Evolutionary conservation across 1,140 invertebrate genomes (phyloP).

Genomic region (Neodiprion virginianus): DNA sequence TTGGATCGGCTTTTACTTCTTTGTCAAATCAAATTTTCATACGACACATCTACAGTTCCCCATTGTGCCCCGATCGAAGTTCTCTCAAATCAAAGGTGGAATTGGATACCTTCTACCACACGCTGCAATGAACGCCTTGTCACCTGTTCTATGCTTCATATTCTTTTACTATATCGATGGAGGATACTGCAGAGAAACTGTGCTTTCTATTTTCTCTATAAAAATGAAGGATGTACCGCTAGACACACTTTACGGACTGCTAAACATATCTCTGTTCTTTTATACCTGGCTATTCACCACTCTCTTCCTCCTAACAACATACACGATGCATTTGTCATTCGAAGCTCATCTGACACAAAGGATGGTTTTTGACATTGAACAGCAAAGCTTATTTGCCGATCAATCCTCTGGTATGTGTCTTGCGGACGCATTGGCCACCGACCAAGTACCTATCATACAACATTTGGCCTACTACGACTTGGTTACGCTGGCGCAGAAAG

Average conservation of each 20-base stretch:
- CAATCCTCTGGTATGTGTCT: slow-evolving; percentile 53
- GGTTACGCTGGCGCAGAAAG: slow-evolving; percentile 67
- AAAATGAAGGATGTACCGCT: slow-evolving; percentile 59
- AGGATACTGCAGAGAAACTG: slow-evolving; percentile 46
- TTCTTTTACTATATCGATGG: slow-evolving; percentile 67
- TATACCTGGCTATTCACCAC: slow-evolving; percentile 73
- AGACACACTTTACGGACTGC: slow-evolving; percentile 61
- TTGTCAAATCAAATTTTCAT: slow-evolving; percentile 63
- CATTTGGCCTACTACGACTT: slow-evolving; percentile 76
- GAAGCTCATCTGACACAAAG: slow-evolving; percentile 74
- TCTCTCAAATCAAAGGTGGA: slow-evolving; percentile 67
- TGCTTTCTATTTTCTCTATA: slow-evolving; percentile 34
- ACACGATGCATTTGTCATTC: slow-evolving; percentile 73
- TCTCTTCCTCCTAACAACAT: slow-evolving; percentile 71
- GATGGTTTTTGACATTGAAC: slow-evolving; percentile 61
- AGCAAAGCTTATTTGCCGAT: slow-evolving; percentile 30
- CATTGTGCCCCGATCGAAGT: slow-evolving; percentile 71
- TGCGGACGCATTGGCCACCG: slow-evolving; percentile 64
- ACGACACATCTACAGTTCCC: slow-evolving; percentile 62
- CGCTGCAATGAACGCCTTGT: slow-evolving; percentile 65
- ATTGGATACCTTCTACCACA: slow-evolving; percentile 64
- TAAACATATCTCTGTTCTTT: slow-evolving; percentile 65
- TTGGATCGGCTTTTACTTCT: slow-evolving; percentile 74
- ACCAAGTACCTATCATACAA: slow-evolving; percentile 69
- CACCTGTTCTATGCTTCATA: slow-evolving; percentile 68